A percentile compares a stretch with the other conserved stretches of the same genome.
Evolutionary conservation across 2,888 invertebrate species (phyloP).

Genomic region (Thereva nobilitata): DNA sequence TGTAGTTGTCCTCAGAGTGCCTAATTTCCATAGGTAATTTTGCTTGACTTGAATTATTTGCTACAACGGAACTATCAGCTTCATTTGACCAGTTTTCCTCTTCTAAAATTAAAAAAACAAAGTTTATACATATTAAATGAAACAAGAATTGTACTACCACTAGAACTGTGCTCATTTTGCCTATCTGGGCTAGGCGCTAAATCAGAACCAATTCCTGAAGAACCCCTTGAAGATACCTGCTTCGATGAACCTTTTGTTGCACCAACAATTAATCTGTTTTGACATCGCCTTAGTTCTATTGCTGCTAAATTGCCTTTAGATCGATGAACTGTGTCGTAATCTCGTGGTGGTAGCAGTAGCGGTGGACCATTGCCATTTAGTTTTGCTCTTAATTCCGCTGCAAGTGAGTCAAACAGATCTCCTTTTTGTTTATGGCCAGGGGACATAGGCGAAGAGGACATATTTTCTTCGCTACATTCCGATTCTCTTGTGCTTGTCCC

Average conservation of each 20-base stretch:
- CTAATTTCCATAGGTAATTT: constrained; percentile 45
- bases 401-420: constrained; percentile 85
- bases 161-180: constrained; percentile 58
- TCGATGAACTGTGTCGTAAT: constrained; percentile 89
- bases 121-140: neutral
- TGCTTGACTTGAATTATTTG: constrained; percentile 53
- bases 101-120: constrained; percentile 46
- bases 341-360: constrained; percentile 86
- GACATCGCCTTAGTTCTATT: constrained; percentile 65
- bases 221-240: constrained; percentile 74
- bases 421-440: constrained; percentile 63
- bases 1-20: constrained; percentile 55
- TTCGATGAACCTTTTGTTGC: constrained; percentile 63
- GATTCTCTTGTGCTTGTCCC: constrained; percentile 71
- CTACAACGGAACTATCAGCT: constrained; percentile 56
- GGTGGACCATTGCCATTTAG: constrained; percentile 70
- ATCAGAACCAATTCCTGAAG: constrained; percentile 88
- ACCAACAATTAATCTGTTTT: constrained; percentile 57
- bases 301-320: constrained; percentile 74
- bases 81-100: constrained; percentile 58
- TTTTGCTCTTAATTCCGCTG: constrained; percentile 85
- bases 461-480: constrained; percentile 70
- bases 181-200: constrained; percentile 81
- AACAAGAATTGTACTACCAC: constrained; percentile 51
- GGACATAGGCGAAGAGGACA: constrained; percentile 52